Conservation (phyloP, 92 coral and sea anemone genomes). For the Scolanthus callimorphus region DNA sequence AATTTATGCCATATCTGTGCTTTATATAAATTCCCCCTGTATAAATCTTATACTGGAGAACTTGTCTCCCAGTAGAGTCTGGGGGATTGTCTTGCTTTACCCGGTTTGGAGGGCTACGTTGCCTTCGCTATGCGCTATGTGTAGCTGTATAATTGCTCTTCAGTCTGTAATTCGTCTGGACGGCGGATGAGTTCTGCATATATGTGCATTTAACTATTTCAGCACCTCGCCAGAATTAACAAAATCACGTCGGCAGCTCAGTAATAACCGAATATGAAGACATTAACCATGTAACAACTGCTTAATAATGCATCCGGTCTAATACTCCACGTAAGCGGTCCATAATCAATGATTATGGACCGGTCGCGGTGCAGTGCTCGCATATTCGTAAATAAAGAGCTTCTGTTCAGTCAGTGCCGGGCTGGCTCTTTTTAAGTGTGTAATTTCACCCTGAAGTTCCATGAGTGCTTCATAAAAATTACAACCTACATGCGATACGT, state of each 20-base stretch:
- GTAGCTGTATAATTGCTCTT: no score
- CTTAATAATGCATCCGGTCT: no score
- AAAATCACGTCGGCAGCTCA: neutral
- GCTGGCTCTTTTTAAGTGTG: conserved; percentile 16
- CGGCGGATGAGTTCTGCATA: neutral
- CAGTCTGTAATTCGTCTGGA: no score
- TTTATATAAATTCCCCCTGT: no score
- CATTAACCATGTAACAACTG: neutral
- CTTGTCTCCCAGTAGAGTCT: no score
- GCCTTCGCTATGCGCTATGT: no score
- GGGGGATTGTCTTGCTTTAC: no score
- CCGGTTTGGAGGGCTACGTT: no score
- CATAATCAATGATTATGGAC: neutral
- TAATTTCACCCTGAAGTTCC: conserved; percentile 15
- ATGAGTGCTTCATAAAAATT: neutral
- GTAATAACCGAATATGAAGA: neutral
- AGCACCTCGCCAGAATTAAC: conserved; percentile 3
- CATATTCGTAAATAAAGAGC: conserved; percentile 5
- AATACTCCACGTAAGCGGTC: neutral
- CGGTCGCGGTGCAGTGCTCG: neutral
- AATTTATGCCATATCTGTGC: no score
- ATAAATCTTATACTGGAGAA: no score
- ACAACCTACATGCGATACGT: neutral
- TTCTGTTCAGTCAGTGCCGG: conserved; percentile 5
- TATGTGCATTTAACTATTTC: conserved; percentile 16